Conservation (phyloP, 2,888 invertebrate genomes). For the Plemyria rubiginata region DNA sequence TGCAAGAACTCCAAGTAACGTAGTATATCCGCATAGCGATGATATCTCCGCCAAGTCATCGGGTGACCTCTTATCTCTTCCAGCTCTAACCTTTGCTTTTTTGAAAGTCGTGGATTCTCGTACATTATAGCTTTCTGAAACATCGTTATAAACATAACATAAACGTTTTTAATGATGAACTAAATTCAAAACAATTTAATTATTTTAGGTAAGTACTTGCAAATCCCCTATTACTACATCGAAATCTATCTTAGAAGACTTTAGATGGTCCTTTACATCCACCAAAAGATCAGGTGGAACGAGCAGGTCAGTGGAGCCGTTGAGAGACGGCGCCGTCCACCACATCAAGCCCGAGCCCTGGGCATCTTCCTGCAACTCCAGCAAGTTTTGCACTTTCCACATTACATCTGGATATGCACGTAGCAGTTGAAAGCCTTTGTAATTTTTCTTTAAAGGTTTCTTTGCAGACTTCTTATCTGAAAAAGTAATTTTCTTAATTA, state of each 20-base stretch:
- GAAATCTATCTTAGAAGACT: constrained; percentile 86
- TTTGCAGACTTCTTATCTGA: constrained; percentile 66
- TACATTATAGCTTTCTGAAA: constrained; percentile 87
- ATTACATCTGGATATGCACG: constrained; percentile 70
- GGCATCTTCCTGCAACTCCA: constrained; percentile 78
- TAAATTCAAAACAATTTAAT: not conserved
- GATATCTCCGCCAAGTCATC: constrained; percentile 89
- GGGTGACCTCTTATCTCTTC: constrained; percentile 85
- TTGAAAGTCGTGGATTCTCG: constrained; percentile 87
- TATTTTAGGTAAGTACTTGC: constrained; percentile 76
- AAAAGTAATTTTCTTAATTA: constrained; percentile 36
- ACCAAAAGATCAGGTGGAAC: constrained; percentile 88
- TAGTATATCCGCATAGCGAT: constrained; percentile 88
- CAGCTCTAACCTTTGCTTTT: constrained; percentile 85
- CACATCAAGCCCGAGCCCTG: constrained; percentile 80
- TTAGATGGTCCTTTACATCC: constrained; percentile 85
- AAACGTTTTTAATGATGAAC: constrained; percentile 1
- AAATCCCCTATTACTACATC: constrained; percentile 89
- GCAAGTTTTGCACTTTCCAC: constrained; percentile 76
- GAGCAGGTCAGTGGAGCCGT: constrained; percentile 88
- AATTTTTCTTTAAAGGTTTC: constrained; percentile 75
- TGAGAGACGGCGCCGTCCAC: constrained; percentile 79
- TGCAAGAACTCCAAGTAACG: constrained; percentile 89
- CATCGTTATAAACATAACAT: constrained; percentile 4
- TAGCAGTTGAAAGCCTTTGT: constrained; percentile 84